Evolutionary conservation across 1,140 invertebrate species (phyloP).

Genomic region (Whitmania pigra): DNA sequence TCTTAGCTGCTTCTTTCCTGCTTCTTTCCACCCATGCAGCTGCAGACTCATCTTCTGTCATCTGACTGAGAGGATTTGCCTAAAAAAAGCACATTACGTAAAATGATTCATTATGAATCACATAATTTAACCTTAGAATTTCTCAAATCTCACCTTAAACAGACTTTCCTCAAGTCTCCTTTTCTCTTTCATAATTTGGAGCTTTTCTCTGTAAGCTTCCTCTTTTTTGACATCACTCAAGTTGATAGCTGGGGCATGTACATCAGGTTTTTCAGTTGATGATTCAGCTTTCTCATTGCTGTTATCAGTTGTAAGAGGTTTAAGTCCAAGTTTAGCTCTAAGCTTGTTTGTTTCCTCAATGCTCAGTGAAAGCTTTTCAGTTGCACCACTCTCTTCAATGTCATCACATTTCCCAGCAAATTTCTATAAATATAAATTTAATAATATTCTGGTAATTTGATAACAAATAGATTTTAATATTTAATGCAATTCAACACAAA

Average conservation of each 20-base stretch:
- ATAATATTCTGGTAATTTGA: too few relatives aligned
- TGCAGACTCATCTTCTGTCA: constrained; percentile 37
- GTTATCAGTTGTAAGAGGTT: constrained; percentile 62
- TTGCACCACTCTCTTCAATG: too few relatives aligned
- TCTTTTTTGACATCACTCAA: constrained; percentile 58
- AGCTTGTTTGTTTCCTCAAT: constrained; percentile 83
- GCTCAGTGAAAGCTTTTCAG: constrained; percentile 49
- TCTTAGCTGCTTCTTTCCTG: constrained; percentile 63
- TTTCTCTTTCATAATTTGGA: constrained; percentile 54
- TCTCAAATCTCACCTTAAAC: constrained; percentile 30
- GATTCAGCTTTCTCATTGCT: constrained; percentile 16
- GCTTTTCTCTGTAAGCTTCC: constrained; percentile 70
- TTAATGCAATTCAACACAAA: too few relatives aligned
- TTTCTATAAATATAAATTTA: too few relatives aligned
- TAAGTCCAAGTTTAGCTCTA: constrained; percentile 78
- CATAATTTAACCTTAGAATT: not conserved
- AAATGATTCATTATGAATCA: not conserved
- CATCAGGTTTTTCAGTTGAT: constrained; percentile 52
- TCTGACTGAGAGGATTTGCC: constrained; percentile 34
- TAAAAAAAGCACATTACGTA: constrained; percentile 30
- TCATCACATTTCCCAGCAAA: too few relatives aligned
- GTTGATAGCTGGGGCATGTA: constrained; percentile 78
- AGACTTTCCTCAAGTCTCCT: constrained; percentile 63
- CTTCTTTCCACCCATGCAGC: constrained; percentile 66
- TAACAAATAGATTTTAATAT: too few relatives aligned